A percentile compares a stretch with the other conserved stretches of the same genome.
Evolutionary conservation across 2,797 vertebrate genomes (phyloP).

Genomic region (Dryobates pubescens): DNA sequence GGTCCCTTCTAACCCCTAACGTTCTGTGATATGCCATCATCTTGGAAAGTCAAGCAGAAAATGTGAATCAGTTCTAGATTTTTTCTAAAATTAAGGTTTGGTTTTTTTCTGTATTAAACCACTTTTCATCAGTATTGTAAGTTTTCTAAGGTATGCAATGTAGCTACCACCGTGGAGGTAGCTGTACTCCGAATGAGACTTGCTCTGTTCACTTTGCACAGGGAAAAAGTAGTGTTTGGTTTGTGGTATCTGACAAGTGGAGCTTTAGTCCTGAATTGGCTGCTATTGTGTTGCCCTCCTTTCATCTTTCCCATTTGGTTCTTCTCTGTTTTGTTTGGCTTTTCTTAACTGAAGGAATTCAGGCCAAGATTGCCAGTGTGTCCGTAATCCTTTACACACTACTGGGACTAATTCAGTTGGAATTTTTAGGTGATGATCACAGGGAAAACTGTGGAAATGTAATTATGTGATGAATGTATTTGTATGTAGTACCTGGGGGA

Average conservation of each 20-base stretch:
- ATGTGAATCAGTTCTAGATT: background rate
- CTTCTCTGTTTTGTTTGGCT: background rate
- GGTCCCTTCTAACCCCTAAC: too few species aligned
- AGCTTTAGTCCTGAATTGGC: background rate
- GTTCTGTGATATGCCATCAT: too few species aligned
- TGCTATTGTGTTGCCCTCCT: background rate
- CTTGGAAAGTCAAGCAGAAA: background rate
- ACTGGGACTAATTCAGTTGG: background rate
- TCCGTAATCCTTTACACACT: background rate
- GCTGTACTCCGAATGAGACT: background rate
- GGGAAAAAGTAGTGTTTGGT: background rate
- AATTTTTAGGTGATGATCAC: background rate
- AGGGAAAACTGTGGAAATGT: background rate
- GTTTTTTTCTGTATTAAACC: background rate
- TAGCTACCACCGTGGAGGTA: background rate
- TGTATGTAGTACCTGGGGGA: background rate
- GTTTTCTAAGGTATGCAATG: background rate
- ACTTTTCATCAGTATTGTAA: background rate
- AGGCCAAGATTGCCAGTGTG: background rate
- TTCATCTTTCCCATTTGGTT: background rate
- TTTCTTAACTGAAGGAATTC: background rate
- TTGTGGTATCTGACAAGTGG: background rate
- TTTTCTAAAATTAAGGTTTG: too few species aligned
- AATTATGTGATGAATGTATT: background rate
- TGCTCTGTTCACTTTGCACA: background rate